These are phyloP conservation scores for Dynastes hyllus DNA, from an alignment of 2,888 invertebrate species.

Conservation along the genomic window DNA sequence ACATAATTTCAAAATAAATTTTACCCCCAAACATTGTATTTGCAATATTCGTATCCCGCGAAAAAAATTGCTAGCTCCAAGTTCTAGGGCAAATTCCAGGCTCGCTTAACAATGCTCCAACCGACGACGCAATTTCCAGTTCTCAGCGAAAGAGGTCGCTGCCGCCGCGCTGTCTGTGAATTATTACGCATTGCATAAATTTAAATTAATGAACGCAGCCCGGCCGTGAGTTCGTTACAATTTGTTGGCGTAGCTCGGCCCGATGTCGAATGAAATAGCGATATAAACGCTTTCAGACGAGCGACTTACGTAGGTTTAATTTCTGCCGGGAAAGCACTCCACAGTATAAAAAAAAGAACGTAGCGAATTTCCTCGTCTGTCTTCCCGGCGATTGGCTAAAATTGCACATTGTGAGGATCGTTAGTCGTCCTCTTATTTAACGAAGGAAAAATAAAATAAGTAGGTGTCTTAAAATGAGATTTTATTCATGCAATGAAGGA, in stretches of 20 bases:
- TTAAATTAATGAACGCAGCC: slow-evolving; percentile 33
- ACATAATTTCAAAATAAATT: too few relatives aligned
- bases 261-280: slow-evolving; percentile 24
- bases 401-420: background rate
- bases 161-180: slow-evolving; percentile 19
- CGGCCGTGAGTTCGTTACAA: slow-evolving; percentile 33
- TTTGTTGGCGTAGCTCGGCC: slow-evolving; percentile 21
- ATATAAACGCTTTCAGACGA: slow-evolving; percentile 23
- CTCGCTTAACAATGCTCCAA: background rate
- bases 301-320: background rate
- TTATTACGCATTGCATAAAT: slow-evolving; percentile 43
- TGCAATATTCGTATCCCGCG: too few relatives aligned
- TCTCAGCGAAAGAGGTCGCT: background rate
- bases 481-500: too few relatives aligned
- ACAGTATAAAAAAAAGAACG: background rate
- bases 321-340: background rate
- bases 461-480: too few relatives aligned
- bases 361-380: background rate
- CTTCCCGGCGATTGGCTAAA: background rate
- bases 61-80: too few relatives aligned
- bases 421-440: background rate
- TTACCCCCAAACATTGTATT: too few relatives aligned
- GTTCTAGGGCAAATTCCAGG: background rate
- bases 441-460: background rate
- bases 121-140: slow-evolving; percentile 26